phyloP scores from a whole-genome alignment of 2,888 invertebrate species.

The Cantharis rustica region DNA sequence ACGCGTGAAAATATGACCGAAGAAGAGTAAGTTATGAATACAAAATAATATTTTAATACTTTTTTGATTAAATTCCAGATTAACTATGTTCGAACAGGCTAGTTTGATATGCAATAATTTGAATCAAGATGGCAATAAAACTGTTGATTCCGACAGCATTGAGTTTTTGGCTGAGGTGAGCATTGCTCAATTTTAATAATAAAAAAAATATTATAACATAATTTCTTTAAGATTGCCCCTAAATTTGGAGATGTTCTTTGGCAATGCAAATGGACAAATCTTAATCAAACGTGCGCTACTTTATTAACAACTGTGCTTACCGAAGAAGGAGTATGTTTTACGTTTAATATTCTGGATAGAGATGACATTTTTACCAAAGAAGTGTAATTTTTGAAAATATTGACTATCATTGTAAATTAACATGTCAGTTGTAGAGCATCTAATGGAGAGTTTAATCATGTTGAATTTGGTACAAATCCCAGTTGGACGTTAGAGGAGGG shows the following conservation, averaged over 20 bases:
- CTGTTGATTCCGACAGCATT: slow-evolving; percentile 60
- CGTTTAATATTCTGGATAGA: slow-evolving; percentile 70
- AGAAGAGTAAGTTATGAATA: slow-evolving; percentile 59
- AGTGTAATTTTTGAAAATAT: slow-evolving; percentile 53
- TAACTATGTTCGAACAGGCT: slow-evolving; percentile 47
- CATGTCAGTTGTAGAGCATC: not conserved
- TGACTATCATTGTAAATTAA: not conserved
- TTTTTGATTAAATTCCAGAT: slow-evolving; percentile 5
- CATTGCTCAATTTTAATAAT: not conserved
- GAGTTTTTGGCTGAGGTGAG: slow-evolving; percentile 62
- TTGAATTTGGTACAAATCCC: slow-evolving; percentile 19
- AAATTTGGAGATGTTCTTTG: slow-evolving; percentile 11
- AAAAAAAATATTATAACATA: not conserved
- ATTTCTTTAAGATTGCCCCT: slow-evolving; percentile 14
- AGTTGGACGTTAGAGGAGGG: slow-evolving; percentile 71
- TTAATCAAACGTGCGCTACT: slow-evolving; percentile 59
- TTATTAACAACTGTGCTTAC: slow-evolving; percentile 70
- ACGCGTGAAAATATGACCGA: slow-evolving; percentile 54
- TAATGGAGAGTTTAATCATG: not conserved
- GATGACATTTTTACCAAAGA: slow-evolving; percentile 65
- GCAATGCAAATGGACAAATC: slow-evolving; percentile 43
- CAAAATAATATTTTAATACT: not conserved
- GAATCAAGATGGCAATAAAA: slow-evolving; percentile 59
- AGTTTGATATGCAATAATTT: slow-evolving; percentile 64
- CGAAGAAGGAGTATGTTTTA: slow-evolving; percentile 75